A percentile compares a stretch with the other conserved stretches of the same genome.
Evolutionary conservation across 2,888 invertebrate species (phyloP).

Genomic region (Sinhomidia bicolor): DNA sequence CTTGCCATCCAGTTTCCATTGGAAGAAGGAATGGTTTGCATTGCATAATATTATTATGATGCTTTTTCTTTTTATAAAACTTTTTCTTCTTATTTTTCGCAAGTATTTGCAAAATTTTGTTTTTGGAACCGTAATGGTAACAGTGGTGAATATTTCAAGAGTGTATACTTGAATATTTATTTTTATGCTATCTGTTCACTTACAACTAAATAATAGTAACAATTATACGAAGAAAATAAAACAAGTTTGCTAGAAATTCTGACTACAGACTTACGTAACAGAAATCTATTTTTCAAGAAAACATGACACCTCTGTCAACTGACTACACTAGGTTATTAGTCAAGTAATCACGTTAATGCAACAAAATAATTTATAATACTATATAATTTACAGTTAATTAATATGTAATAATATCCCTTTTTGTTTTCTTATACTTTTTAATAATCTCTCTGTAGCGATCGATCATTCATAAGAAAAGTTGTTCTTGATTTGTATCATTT

Average conservation of each 20-base stretch:
- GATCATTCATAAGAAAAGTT: slow-evolving; percentile 35
- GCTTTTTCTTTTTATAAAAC: too few species aligned
- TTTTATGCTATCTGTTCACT: too few species aligned
- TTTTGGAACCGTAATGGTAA: too few species aligned
- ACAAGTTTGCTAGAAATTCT: too few species aligned
- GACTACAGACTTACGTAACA: too few species aligned
- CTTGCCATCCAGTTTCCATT: neutral
- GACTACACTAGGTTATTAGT: too few species aligned
- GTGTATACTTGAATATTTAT: too few species aligned
- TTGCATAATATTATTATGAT: neutral
- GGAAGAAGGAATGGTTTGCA: neutral
- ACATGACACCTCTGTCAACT: neutral
- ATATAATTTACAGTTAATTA: neutral
- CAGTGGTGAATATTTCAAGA: too few species aligned
- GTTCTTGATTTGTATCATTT: slow-evolving; percentile 27
- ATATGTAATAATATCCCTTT: neutral
- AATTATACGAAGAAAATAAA: too few species aligned
- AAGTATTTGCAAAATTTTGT: too few species aligned
- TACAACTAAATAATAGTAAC: too few species aligned
- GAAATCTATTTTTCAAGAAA: neutral
- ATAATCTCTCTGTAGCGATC: neutral
- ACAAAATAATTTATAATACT: neutral
- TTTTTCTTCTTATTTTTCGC: too few species aligned
- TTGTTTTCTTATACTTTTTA: neutral
- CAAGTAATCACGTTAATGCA: neutral